phyloP scores from a whole-genome alignment of 35 echinoderm and acorn worm genomes.

The Apostichopus japonicus region DNA sequence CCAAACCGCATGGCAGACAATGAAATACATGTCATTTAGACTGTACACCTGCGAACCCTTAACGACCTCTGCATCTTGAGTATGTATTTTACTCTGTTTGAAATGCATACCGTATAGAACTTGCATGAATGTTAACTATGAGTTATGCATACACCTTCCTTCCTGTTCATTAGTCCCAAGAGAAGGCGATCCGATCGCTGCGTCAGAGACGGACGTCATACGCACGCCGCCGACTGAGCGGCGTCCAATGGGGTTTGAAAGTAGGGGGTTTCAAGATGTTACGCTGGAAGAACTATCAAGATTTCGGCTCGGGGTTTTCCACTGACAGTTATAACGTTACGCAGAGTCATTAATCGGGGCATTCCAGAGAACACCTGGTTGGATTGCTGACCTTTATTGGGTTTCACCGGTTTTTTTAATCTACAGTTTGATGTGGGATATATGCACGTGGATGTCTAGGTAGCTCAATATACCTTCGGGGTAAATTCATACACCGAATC shows the following conservation, averaged over 20 bases:
- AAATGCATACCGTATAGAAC: neutral
- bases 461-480: no score
- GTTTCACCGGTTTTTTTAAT: neutral
- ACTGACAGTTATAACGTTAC: neutral
- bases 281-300: neutral
- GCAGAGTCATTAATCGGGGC: neutral
- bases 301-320: neutral
- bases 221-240: neutral
- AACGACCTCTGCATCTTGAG: neutral
- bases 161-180: slow-evolving; percentile 20
- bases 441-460: no score
- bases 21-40: neutral
- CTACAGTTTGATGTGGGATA: no score
- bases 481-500: no score
- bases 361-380: neutral
- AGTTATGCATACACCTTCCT: neutral
- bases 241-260: neutral
- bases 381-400: neutral
- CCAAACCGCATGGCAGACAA: neutral
- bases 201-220: slow-evolving; percentile 35
- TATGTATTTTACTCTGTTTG: neutral
- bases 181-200: neutral
- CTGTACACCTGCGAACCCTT: neutral
- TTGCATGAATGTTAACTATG: neutral
- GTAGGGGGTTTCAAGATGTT: slow-evolving; percentile 7